phyloP scores from a whole-genome alignment of 2,797 vertebrate genomes.

The Coregonus sp. region DNA sequence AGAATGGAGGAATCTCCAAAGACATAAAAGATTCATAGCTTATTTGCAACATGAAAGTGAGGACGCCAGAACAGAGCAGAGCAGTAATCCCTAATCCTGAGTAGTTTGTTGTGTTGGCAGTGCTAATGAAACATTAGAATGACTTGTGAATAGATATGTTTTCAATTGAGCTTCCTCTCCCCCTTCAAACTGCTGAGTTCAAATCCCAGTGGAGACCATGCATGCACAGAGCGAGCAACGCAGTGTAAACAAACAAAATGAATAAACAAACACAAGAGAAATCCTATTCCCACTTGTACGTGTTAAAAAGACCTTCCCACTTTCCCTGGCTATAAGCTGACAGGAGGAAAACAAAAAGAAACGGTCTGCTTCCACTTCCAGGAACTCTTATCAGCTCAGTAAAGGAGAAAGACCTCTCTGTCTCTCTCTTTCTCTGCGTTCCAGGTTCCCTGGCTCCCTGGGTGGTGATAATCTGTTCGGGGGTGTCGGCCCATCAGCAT shows the following conservation, averaged over 20 bases:
- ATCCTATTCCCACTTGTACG: conserved; percentile 11
- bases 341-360: conserved; percentile 26
- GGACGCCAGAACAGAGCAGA: conserved; percentile 51
- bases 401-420: not conserved
- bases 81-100: conserved; percentile 62
- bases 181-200: conserved; percentile 13
- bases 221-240: conserved; percentile 19
- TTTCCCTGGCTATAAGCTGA: conserved; percentile 27
- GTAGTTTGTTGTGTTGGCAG: conserved; percentile 62
- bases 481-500: not conserved
- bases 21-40: conserved; percentile 52
- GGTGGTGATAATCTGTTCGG: conserved; percentile 6
- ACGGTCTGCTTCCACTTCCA: conserved; percentile 11
- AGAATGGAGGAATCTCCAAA: conserved; percentile 49
- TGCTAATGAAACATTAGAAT: conserved; percentile 69
- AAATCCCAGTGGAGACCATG: conserved; percentile 29
- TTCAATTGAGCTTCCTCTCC: not conserved
- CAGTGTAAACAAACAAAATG: conserved; percentile 37
- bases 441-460: conserved; percentile 1
- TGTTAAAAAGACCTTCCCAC: not conserved
- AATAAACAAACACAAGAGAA: conserved; percentile 37
- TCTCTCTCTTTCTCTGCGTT: conserved; percentile 45
- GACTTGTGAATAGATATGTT: conserved; percentile 8
- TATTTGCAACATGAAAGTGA: conserved; percentile 69
- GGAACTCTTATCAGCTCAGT: conserved; percentile 22